These are phyloP conservation scores for Melieria picta DNA, from an alignment of 2,888 invertebrate species.

Conservation along the genomic window DNA sequence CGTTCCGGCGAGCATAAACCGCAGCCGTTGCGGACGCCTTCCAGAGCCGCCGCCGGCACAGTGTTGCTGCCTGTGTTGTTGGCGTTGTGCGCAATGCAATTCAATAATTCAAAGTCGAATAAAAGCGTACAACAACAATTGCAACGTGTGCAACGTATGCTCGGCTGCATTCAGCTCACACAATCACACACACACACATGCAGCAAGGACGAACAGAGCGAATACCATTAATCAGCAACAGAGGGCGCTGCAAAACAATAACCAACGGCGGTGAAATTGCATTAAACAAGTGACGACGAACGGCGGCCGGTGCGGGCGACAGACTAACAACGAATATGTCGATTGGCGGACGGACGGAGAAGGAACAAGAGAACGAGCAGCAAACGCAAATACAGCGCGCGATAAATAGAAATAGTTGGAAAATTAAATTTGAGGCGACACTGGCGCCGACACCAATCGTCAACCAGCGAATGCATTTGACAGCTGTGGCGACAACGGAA, in stretches of 20 bases:
- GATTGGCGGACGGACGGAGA: background rate
- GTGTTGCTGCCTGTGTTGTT: too few relatives aligned
- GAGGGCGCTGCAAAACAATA: slow-evolving; percentile 7
- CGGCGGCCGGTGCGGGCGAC: background rate
- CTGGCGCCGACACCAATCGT: too few relatives aligned
- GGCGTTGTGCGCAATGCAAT: too few relatives aligned
- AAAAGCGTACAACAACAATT: too few relatives aligned
- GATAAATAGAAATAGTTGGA: background rate
- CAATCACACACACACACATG: too few relatives aligned
- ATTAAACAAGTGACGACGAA: background rate
- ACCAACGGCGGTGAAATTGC: slow-evolving; percentile 14
- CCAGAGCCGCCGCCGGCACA: too few relatives aligned
- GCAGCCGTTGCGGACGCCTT: too few relatives aligned
- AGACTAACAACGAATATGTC: background rate
- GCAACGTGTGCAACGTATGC: too few relatives aligned
- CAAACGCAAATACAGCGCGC: slow-evolving; percentile 18
- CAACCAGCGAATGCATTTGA: too few relatives aligned
- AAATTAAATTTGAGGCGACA: background rate
- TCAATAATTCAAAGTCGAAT: too few relatives aligned
- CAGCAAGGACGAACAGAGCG: background rate
- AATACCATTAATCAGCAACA: slow-evolving; percentile 21
- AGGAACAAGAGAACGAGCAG: background rate
- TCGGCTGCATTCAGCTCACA: too few relatives aligned
- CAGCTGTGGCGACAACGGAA: background rate
- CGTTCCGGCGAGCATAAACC: too few relatives aligned